Conservation (phyloP, 2,888 invertebrate genomes). For the Cheilosia variabilis region DNA sequence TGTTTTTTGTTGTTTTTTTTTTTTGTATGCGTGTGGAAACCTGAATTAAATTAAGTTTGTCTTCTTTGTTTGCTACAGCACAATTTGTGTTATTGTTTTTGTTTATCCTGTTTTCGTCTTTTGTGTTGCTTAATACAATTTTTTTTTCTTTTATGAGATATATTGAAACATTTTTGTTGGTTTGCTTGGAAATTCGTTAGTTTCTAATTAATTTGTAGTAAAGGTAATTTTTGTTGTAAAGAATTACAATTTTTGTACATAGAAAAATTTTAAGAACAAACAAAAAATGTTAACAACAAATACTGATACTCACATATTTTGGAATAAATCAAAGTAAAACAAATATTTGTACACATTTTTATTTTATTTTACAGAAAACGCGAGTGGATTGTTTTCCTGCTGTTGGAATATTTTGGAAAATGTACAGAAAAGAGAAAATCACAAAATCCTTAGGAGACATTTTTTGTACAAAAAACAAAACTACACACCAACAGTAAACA, state of each 20-base stretch:
- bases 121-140: conserved; percentile 25
- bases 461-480: not conserved
- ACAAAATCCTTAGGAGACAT: conserved; percentile 51
- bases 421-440: conserved; percentile 26
- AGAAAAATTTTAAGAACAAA: conserved; percentile 51
- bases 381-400: conserved; percentile 56
- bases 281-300: not conserved
- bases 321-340: conserved; percentile 22
- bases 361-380: conserved; percentile 39
- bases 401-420: not conserved
- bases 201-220: conserved; percentile 66
- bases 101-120: conserved; percentile 69
- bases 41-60: conserved; percentile 73
- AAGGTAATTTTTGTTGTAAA: not conserved
- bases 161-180: conserved; percentile 28
- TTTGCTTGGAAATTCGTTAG: conserved; percentile 68
- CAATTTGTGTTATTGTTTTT: conserved; percentile 62
- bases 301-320: conserved; percentile 55
- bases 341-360: conserved; percentile 53
- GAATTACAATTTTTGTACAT: conserved; percentile 54
- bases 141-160: conserved; percentile 47
- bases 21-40: conserved; percentile 66
- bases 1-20: conserved; percentile 25
- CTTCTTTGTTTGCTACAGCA: conserved; percentile 59
- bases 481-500: conserved; percentile 37